phyloP scores from a whole-genome alignment of 2,113 vertebrate species.

The Antechinus flavipes region DNA sequence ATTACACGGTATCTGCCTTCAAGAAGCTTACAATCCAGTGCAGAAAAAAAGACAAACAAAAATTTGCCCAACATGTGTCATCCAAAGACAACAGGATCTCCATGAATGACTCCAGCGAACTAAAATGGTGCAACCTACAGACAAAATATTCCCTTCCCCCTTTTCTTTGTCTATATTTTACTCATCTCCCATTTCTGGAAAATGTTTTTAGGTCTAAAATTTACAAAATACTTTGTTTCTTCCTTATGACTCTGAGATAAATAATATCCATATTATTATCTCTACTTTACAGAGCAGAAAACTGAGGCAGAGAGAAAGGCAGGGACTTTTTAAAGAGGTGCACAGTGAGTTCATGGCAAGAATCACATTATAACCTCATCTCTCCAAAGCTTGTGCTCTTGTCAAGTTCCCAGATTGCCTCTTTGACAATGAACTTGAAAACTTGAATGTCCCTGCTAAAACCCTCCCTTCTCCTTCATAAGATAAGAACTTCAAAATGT shows the following conservation, averaged over 20 bases:
- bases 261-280: background rate
- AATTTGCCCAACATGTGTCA: background rate
- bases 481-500: background rate
- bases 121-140: background rate
- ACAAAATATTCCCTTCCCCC: background rate
- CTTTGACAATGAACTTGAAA: background rate
- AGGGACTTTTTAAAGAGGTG: background rate
- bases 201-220: background rate
- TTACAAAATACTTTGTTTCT: background rate
- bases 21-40: background rate
- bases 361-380: background rate
- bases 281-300: background rate
- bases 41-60: background rate
- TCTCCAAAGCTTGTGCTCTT: background rate
- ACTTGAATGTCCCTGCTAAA: background rate
- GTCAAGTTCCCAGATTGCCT: background rate
- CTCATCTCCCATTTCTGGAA: background rate
- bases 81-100: background rate
- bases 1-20: background rate
- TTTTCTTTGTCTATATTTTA: background rate
- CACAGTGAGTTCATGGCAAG: background rate
- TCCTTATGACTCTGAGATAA: background rate
- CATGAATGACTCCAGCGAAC: background rate
- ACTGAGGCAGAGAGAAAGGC: background rate
- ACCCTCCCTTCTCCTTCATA: background rate